Evolutionary conservation across 1,140 invertebrate genomes (phyloP).

Genomic region (Platyura marginata): DNA sequence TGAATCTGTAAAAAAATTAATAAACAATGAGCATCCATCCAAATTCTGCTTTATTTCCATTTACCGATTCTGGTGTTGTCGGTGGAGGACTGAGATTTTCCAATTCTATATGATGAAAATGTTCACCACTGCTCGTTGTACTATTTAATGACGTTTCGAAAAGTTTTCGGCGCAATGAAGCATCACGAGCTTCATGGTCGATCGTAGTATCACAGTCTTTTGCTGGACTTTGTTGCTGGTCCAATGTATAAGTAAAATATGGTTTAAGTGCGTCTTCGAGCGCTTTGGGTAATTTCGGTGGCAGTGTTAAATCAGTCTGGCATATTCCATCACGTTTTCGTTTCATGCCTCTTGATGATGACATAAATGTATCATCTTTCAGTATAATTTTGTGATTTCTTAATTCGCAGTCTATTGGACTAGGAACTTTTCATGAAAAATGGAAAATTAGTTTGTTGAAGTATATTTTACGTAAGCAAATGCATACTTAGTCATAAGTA

Average conservation of each 20-base stretch:
- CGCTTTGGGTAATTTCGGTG: constrained; percentile 24
- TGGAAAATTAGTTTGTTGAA: too few relatives aligned
- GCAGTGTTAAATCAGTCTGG: constrained; percentile 30
- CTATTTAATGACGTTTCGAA: constrained; percentile 16
- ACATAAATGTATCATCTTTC: constrained; percentile 2
- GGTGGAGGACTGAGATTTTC: constrained; percentile 3
- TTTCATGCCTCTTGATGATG: neutral
- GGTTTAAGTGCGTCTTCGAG: constrained; percentile 30
- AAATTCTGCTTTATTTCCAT: too few relatives aligned
- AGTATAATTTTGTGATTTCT: constrained; percentile 19
- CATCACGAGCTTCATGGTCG: constrained; percentile 5
- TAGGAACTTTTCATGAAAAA: too few relatives aligned
- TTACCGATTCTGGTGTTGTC: constrained; percentile 4
- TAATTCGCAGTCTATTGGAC: constrained; percentile 24
- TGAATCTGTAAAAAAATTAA: too few relatives aligned
- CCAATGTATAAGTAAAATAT: constrained; percentile 28
- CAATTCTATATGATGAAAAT: constrained; percentile 10
- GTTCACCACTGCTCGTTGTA: neutral
- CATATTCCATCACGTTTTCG: constrained; percentile 14
- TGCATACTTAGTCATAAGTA: too few relatives aligned
- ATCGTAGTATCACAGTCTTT: constrained; percentile 9
- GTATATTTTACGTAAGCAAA: too few relatives aligned
- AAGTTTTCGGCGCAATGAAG: constrained; percentile 18
- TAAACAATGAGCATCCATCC: too few relatives aligned
- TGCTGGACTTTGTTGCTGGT: constrained; percentile 2